Percentiles rank a stretch among this genome's conserved stretches.
Evolutionary conservation across 2,888 invertebrate genomes (phyloP).

Genomic region (Rhodophaea formosa): DNA sequence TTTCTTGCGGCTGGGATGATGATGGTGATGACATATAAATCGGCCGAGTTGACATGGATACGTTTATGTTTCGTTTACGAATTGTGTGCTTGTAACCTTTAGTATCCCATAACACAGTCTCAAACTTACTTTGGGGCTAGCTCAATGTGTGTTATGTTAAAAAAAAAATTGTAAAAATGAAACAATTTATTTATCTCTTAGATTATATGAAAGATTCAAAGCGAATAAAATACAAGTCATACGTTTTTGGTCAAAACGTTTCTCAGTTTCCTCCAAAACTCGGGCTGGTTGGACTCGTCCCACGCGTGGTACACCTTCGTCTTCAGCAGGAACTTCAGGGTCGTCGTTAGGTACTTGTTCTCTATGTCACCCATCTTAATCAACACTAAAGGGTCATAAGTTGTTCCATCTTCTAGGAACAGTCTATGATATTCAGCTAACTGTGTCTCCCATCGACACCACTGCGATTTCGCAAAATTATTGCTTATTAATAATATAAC

Average conservation of each 20-base stretch:
- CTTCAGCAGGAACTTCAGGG: constrained; percentile 82
- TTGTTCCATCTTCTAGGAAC: constrained; percentile 79
- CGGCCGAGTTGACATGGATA: too few relatives aligned
- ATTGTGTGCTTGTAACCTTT: too few relatives aligned
- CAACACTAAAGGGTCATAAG: constrained; percentile 82
- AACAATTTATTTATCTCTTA: background rate
- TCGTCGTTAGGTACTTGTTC: constrained; percentile 78
- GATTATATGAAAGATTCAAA: background rate
- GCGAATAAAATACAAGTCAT: constrained; percentile 20
- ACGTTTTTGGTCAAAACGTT: constrained; percentile 48
- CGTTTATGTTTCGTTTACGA: too few relatives aligned
- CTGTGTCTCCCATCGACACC: constrained; percentile 87
- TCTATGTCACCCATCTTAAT: constrained; percentile 83
- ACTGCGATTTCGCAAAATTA: constrained; percentile 85
- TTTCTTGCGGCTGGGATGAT: too few relatives aligned
- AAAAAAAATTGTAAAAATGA: too few relatives aligned
- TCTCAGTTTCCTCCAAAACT: constrained; percentile 68
- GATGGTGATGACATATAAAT: too few relatives aligned
- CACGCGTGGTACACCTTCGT: constrained; percentile 84
- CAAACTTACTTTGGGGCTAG: too few relatives aligned
- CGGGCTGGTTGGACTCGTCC: constrained; percentile 70
- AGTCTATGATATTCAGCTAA: constrained; percentile 84
- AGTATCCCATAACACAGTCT: too few relatives aligned
- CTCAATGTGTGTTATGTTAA: too few relatives aligned
- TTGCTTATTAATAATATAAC: constrained; percentile 85